phyloP scores from a whole-genome alignment of 2,888 invertebrate species.

The Synergus japonicus region DNA sequence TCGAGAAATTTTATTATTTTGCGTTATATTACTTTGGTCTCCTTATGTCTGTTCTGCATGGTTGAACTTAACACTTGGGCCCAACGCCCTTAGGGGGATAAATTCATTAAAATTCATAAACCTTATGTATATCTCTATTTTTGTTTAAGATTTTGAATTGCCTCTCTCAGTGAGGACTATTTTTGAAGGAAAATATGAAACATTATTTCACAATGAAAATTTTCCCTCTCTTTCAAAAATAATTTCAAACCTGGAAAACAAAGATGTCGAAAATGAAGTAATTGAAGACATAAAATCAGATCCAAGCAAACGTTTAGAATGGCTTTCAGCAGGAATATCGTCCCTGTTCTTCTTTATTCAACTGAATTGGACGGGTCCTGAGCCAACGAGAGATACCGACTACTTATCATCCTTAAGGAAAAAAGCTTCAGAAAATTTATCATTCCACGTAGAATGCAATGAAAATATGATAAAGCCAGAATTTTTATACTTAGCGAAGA shows the following conservation, averaged over 20 bases:
- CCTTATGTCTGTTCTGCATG: no score
- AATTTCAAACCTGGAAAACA: slow-evolving; percentile 27
- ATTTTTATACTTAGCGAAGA: slow-evolving; percentile 75
- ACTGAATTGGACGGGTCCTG: slow-evolving; percentile 91
- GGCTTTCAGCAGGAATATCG: slow-evolving; percentile 82
- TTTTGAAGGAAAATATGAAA: slow-evolving; percentile 50
- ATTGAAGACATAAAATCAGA: slow-evolving; percentile 51
- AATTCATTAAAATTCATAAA: neutral
- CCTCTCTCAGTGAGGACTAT: slow-evolving; percentile 44
- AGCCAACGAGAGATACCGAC: slow-evolving; percentile 56
- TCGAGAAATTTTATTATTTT: no score
- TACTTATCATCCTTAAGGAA: slow-evolving; percentile 60
- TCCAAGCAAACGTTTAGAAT: slow-evolving; percentile 67
- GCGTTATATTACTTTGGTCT: no score
- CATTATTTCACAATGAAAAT: slow-evolving; percentile 46
- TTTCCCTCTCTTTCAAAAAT: slow-evolving; percentile 30
- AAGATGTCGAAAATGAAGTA: slow-evolving; percentile 54
- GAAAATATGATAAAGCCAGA: slow-evolving; percentile 68
- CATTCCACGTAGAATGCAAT: slow-evolving; percentile 73
- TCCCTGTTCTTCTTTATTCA: slow-evolving; percentile 87
- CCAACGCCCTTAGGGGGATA: no score
- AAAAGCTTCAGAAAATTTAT: slow-evolving; percentile 69
- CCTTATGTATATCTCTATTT: neutral
- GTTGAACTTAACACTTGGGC: no score
- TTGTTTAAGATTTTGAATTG: slow-evolving; percentile 17